Base-by-base conservation (phyloP, 2,888 invertebrate species). In the Tryphoninae sp. region DNA sequence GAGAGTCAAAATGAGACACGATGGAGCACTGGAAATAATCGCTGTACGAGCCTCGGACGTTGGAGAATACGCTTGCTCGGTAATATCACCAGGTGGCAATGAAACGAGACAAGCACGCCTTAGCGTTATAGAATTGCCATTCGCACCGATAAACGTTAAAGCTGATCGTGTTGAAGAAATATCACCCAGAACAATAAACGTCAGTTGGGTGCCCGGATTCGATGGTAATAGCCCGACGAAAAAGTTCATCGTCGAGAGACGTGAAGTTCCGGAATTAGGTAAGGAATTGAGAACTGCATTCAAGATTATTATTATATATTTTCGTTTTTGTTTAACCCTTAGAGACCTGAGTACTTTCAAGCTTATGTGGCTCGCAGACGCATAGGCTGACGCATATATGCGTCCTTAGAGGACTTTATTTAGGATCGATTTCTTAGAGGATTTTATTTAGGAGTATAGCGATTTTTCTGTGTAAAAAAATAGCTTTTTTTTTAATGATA, bases 191-290 rank as follows among this genome's bases (percentile, higher is more conserved):
- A 96, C 97, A 40, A 97, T 99, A 83, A 97, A 98, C 89, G 95
- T 99, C 2, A 96, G 96, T 22, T 99, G 99, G 99, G 96, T 96
- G 11, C 96, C 98, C 0, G 98, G 98, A 40, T 99, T 99, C 92
- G 98, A 99, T 93, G 99, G 99, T 75, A 99, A 99, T 92, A 98
- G 98, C 89, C 97, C 98, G 9, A 96, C 99, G 79, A 94, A 96
- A 87, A 97, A 98, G 90, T 99, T 97, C 91, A 97, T 98, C 84
- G 95, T 99, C 74, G 98, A 99, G 91, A 96, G 96, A 91, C 94
- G 98, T 83, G 96, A 97, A 88, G 96, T 98, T 33, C 96, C 97
- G 1, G 96, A 96, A 92, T 94, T 97, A 86, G 97, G 97, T 97
- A 93, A 93, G 94, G 91, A 13, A 11, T 45, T 13, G 11, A 45